Base-by-base conservation (phyloP, 2,797 vertebrate species). In the Aratinga solstitialis region DNA sequence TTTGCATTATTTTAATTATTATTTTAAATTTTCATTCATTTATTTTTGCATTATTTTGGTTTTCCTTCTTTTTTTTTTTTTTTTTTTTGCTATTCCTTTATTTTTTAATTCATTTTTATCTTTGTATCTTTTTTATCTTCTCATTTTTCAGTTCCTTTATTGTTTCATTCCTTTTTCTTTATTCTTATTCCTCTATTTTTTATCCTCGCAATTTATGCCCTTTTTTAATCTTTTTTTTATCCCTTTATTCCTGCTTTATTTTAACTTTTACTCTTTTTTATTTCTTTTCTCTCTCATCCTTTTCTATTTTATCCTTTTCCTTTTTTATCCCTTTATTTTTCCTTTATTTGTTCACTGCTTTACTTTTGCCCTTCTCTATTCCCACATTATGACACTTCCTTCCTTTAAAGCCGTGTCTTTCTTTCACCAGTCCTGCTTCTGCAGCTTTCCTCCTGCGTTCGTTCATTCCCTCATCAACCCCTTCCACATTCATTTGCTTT, bases 401-500 rank as follows among this genome's bases (percentile, higher is more conserved):
- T 36, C n/a, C 56, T 17, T 59, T 59, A 36, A 59, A 24, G n/a
- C 56, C 7, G 0, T 16, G 14, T 11, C n/a, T 59, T 16, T 17
- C 13, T 15, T 58, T 58, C 7, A 24, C n/a, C n/a, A 8, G 7
- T 6, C n/a, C 23, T 24, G 3, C 23, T 26, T 16, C n/a, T 6
- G 13, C 56, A 59, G 23, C n/a, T 36, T 36, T 36, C 56, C 56
- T 59, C n/a, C 15, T 17, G n/a, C 23, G 10, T 8, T 13, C 10
- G 2, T 68, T 29, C 66, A 7, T 47, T 45, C 65, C n/a, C 9
- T 36, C 36, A n/a, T 18, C 12, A 43, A 45, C 13, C 12, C 23
- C 7, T 43, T 66, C 11, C n/a, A 8, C 8, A 4, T 36, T 20
- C 7, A 9, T 62, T 56, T 20, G 13, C 1, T 0, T 2, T 63